Evolutionary conservation across 2,113 vertebrate genomes (phyloP), one percentile per base, ranked within the genome.

Genomic region (Melozone crissalis): DNA sequence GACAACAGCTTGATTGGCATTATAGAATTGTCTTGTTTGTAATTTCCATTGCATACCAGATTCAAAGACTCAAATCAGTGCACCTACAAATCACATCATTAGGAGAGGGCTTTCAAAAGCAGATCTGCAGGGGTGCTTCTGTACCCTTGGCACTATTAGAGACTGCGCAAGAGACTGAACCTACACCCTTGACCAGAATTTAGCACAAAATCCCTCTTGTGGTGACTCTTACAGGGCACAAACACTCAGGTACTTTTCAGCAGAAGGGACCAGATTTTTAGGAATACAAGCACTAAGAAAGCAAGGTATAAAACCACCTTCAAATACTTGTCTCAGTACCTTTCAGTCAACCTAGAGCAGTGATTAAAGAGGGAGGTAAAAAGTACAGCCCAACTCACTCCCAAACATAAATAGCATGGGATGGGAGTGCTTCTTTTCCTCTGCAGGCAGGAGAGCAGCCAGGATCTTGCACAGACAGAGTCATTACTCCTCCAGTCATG

Each of bases 341-440:
- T 86, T 62, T 66, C 0, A 0, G 41, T 57, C 1, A 2, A 46
- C 13, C 9, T 46, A 84, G 51, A 57, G 5, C 24, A 75, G 44
- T 8, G 61, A 47, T 7, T n/a, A 23, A 43, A 81, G 16, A 35
- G 18, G 43, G 21, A 92, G 39, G 23, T n/a, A 30, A 79, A 85
- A 49, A 43, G 57, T 20, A 68, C 5, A 61, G 80, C 13, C 39
- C 35, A 27, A 0, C 57, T 82, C 39, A 6, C 30, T 81, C 54
- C 22, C 16, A 47, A 51, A 55, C 20, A 46, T 49, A 44, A 93
- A 61, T 4, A 57, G 39, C 0, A 5, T 26, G 76, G 33, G 39
- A 17, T 39, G 5, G 37, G 24, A 19, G 30, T 61, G 49, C 31
- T n/a, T 18, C 41, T 84, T 67, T 69, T 68, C 16, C 63, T 54